Base-by-base conservation (phyloP, 2,113 vertebrate species). In the Cavia aperea region DNA sequence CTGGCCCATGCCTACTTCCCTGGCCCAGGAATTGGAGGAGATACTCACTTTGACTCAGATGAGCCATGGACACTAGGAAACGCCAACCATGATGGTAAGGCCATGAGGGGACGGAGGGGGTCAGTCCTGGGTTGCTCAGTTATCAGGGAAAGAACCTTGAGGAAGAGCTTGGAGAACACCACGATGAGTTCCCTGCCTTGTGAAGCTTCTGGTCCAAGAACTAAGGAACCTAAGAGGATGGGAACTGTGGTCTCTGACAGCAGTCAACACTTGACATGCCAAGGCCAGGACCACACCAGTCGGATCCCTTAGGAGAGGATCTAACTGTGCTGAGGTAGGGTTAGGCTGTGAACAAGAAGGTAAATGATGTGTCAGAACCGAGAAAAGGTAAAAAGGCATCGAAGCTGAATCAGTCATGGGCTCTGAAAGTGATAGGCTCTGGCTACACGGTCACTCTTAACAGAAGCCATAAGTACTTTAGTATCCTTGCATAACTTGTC, bases 1-100 rank as follows among this genome's bases (percentile, higher is more conserved):
- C 97, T 99, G 94, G 99, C 99, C 93, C 99, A 99, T 1, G 99
- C 99, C 72, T 99, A 99, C 97, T 99, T 99, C 91, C 99, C 99
- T 54, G 99, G 99, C 72, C 99, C 99, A 0, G 99, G 99, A 88
- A 99, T 99, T 81, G 99, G 99, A 93, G 99, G 99, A 92, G 99
- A 99, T 96, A 99, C 99, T 54, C 99, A 99, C 97, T 99, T 99
- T 5, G 99, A 99, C 96, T 99, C 98, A 0, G 99, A 99, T 15
- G 99, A 99, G 93, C 99, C 99, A 0, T 99, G 99, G 99, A 99
- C 99, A 1, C 97, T 99, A 92, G 99, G 99, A 93, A 99, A 99
- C 92, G 98, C 99, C 95, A 99, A 99, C 96, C 99, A 99, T 46
- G 99, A 99, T 90, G 99, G 99, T 99, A 97, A 98, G 98, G 89